Evolutionary conservation across 2,113 vertebrate genomes (phyloP), one percentile per base, ranked within the genome.

Genomic region (Falco punctatus): DNA sequence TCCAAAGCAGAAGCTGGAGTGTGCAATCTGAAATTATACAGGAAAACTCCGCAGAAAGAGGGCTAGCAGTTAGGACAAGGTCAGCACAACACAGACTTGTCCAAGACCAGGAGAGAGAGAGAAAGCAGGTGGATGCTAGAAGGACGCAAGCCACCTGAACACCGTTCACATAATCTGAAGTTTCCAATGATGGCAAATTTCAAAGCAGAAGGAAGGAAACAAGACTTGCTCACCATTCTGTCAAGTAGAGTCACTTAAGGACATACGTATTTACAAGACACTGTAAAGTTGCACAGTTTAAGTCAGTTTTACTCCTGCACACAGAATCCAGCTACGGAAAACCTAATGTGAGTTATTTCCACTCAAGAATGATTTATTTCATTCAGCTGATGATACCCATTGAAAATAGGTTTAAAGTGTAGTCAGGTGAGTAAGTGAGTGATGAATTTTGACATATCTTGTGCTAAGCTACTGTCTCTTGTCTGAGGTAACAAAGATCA

Each of bases 101-200:
- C 54, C n/a, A 80, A 24, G 32, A 42, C 46, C 48, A 62, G 28
- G 18, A 86, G 11, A 78, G 52, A 83, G 8, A 83, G 8, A 26
- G 55, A 88, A 80, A 90, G 72, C 4, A 83, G 42, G 61, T 16
- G 20, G 77, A 74, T 78, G 20, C 12, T 71, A 59, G 48, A 88
- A 91, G n/a, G 22, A 55, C 19, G 33, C 8, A 91, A 55, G 15
- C 19, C 44, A 35, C 54, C 21, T 77, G 21, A 26, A 88, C 67
- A 28, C 7, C 59, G 33, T 51, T 64, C 24, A 52, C 0, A 0
- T 0, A 4, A 57, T 46, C 62, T 32, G 1, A 51, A 79, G 35
- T 49, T 77, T 69, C 40, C 15, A 79, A 15, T 11, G 22, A 83
- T 8, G 40, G 28, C 17, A 54, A 75, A 66, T 73, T 88, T 62